Conservation (phyloP, 2,797 vertebrate genomes). For the Acropternis orthonyx region DNA sequence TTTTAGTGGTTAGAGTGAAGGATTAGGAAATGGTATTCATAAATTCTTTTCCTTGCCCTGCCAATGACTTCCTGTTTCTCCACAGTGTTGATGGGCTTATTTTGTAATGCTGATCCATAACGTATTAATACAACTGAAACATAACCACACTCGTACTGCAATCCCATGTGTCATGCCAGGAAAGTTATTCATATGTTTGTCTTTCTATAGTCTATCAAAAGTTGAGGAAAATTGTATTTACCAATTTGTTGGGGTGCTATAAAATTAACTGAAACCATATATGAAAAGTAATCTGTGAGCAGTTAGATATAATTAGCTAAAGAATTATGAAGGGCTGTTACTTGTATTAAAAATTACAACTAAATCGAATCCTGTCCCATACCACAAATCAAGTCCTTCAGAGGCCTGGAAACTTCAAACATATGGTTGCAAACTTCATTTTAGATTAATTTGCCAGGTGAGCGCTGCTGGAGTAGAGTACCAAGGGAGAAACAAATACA, state of each 20-base stretch:
- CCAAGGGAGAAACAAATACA: neutral
- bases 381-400: neutral
- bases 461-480: neutral
- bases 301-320: neutral
- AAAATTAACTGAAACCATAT: neutral
- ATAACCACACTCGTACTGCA: neutral
- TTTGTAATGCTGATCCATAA: neutral
- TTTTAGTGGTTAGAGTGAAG: neutral
- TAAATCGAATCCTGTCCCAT: neutral
- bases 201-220: neutral
- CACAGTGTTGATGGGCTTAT: neutral
- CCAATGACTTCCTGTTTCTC: neutral
- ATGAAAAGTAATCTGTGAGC: neutral
- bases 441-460: neutral
- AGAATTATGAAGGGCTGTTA: neutral
- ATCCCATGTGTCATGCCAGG: neutral
- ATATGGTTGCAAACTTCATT: neutral
- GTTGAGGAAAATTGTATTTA: neutral
- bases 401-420: neutral
- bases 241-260: neutral
- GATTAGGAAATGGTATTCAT: neutral
- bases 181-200: neutral
- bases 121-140: neutral
- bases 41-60: neutral
- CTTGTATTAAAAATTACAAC: neutral